A percentile compares a stretch with the other conserved stretches of the same genome.
Conservation (phyloP, 2,113 vertebrate species). For the Pelecanoides urinatrix region DNA sequence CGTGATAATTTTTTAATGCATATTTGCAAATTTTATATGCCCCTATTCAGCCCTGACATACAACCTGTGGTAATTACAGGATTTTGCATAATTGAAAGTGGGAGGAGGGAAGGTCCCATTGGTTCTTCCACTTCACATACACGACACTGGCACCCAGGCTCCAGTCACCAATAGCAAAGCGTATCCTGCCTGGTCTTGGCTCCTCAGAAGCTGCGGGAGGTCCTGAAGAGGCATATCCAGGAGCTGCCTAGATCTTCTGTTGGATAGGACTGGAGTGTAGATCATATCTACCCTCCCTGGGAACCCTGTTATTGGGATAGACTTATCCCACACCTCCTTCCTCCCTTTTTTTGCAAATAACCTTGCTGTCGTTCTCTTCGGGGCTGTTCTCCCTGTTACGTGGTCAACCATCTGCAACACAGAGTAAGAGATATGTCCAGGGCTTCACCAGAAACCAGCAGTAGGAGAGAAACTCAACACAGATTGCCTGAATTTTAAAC, state of each 20-base stretch:
- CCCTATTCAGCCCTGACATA: neutral
- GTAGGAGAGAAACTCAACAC: neutral
- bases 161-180: neutral
- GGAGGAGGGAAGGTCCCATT: neutral
- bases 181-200: neutral
- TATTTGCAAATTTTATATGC: constrained; percentile 43
- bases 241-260: neutral
- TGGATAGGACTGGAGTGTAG: neutral
- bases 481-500: neutral
- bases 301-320: neutral
- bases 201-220: neutral
- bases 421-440: neutral
- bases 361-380: neutral
- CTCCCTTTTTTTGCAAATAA: neutral
- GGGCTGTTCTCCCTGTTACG: neutral
- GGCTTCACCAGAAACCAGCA: neutral
- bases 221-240: neutral
- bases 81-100: neutral
- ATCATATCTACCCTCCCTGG: too few species aligned
- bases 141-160: neutral
- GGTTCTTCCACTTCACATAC: neutral
- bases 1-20: constrained; percentile 34
- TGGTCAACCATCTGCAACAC: neutral
- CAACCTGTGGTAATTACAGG: neutral
- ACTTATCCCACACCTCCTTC: neutral